Percentiles rank a stretch among this genome's conserved stretches.
Evolutionary conservation across 2,113 vertebrate genomes (phyloP).

Genomic region (Scophthalmus maximus): DNA sequence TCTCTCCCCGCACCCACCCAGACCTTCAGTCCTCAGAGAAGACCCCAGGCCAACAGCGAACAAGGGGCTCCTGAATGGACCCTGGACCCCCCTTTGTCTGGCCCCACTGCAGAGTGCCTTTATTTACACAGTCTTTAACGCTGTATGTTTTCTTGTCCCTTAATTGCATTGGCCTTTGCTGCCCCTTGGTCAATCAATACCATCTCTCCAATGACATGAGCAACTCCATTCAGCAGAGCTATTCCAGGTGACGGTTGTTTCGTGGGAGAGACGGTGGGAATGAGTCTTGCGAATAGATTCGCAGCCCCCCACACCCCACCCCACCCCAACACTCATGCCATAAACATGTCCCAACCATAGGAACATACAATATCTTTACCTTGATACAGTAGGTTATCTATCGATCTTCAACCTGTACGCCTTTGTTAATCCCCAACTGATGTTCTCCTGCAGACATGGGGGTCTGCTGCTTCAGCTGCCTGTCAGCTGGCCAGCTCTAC

Average conservation of each 20-base stretch:
- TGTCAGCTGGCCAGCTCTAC: conserved; percentile 26
- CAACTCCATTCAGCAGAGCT: conserved; percentile 69
- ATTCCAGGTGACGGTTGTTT: conserved; percentile 74
- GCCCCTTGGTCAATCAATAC: conserved; percentile 80
- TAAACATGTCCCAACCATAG: neutral
- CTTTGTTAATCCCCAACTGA: conserved; percentile 14
- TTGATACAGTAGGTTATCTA: too few relatives aligned
- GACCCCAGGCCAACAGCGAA: conserved; percentile 79
- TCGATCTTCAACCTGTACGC: conserved; percentile 1
- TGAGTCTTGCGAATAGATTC: neutral
- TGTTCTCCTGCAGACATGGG: neutral
- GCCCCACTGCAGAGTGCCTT: conserved; percentile 75
- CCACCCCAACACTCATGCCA: neutral
- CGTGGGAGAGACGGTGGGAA: conserved; percentile 69
- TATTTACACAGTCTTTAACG: conserved; percentile 85
- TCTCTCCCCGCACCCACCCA: conserved; percentile 69
- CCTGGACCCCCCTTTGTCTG: conserved; percentile 78
- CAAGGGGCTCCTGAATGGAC: conserved; percentile 79
- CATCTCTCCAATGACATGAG: conserved; percentile 78
- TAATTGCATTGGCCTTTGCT: conserved; percentile 85
- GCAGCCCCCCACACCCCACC: neutral
- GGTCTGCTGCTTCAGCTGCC: conserved; percentile 8
- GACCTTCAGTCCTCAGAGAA: conserved; percentile 76
- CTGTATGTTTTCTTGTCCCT: conserved; percentile 83
- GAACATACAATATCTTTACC: conserved; percentile 7